phyloP scores from a whole-genome alignment of 2,888 invertebrate genomes.

The Amphipoea oculea region DNA sequence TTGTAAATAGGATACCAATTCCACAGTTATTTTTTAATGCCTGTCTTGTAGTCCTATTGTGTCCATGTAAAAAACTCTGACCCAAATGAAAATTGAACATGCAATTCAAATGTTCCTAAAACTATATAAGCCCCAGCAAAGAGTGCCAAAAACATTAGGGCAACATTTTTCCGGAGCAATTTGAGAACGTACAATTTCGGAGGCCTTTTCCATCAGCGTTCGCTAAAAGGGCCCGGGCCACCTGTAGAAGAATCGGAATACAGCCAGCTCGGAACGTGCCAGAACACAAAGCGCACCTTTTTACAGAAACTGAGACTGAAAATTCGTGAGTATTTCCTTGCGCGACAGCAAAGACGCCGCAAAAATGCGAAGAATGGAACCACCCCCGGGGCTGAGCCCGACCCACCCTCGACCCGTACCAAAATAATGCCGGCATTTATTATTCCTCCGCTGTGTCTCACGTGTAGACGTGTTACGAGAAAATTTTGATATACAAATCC shows the following conservation, averaged over 20 bases:
- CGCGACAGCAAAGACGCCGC: constrained; percentile 78
- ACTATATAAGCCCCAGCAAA: constrained; percentile 16
- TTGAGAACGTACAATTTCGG: constrained; percentile 32
- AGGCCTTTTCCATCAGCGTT: constrained; percentile 49
- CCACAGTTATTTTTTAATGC: not conserved
- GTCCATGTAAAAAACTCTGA: not conserved
- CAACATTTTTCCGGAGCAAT: constrained; percentile 13
- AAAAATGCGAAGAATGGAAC: constrained; percentile 80
- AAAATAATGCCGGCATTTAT: constrained; percentile 74
- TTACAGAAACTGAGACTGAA: constrained; percentile 76
- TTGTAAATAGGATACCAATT: constrained; percentile 6
- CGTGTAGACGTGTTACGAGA: constrained; percentile 65
- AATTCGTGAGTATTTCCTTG: constrained; percentile 79
- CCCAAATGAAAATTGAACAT: constrained; percentile 16
- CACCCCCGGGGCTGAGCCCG: constrained; percentile 63
- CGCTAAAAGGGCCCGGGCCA: constrained; percentile 71
- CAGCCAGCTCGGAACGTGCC: constrained; percentile 74
- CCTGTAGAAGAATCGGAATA: constrained; percentile 79
- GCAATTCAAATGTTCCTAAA: constrained; percentile 20
- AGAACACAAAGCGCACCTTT: constrained; percentile 80
- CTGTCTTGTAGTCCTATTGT: no score
- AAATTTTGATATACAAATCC: constrained; percentile 68
- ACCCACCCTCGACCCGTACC: constrained; percentile 63
- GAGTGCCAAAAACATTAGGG: constrained; percentile 13
- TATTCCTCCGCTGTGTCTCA: constrained; percentile 69